Conservation (phyloP, 2,797 vertebrate genomes). For the Salmo trutta region DNA sequence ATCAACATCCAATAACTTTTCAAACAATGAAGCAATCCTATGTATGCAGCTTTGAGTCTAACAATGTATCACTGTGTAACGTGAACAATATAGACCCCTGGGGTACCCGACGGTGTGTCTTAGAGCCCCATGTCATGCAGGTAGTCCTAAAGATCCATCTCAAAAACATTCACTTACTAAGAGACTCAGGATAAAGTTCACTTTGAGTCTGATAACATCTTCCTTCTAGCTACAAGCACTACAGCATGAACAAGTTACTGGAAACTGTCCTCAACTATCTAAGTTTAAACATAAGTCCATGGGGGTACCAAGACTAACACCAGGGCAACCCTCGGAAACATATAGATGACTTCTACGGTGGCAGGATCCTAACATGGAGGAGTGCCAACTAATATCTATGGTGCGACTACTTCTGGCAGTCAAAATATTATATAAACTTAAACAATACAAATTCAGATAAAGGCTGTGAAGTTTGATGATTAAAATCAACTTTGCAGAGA, state of each 20-base stretch:
- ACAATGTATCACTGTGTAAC: slow-evolving; percentile 2
- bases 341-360: neutral
- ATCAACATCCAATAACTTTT: slow-evolving; percentile 55
- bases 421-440: slow-evolving; percentile 51
- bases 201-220: slow-evolving; percentile 33
- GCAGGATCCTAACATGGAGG: slow-evolving; percentile 38
- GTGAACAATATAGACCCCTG: slow-evolving; percentile 16
- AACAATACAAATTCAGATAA: slow-evolving; percentile 44
- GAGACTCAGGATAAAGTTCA: slow-evolving; percentile 17
- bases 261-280: slow-evolving; percentile 21
- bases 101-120: slow-evolving; percentile 26
- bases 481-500: slow-evolving; percentile 36
- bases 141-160: neutral
- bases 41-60: slow-evolving; percentile 26
- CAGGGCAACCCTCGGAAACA: slow-evolving; percentile 26
- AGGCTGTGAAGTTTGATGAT: slow-evolving; percentile 45
- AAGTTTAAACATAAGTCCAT: slow-evolving; percentile 39
- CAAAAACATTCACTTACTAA: slow-evolving; percentile 13
- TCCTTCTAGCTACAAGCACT: slow-evolving; percentile 28
- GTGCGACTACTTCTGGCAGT: slow-evolving; percentile 32
- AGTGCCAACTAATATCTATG: slow-evolving; percentile 39
- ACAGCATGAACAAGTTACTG: slow-evolving; percentile 44
- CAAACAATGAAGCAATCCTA: slow-evolving; percentile 52
- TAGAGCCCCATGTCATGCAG: too few species aligned
- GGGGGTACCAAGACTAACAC: slow-evolving; percentile 35